Percentiles rank a stretch among this genome's conserved stretches.
Conservation (phyloP, 2,797 vertebrate species). For the Mycteria americana region DNA sequence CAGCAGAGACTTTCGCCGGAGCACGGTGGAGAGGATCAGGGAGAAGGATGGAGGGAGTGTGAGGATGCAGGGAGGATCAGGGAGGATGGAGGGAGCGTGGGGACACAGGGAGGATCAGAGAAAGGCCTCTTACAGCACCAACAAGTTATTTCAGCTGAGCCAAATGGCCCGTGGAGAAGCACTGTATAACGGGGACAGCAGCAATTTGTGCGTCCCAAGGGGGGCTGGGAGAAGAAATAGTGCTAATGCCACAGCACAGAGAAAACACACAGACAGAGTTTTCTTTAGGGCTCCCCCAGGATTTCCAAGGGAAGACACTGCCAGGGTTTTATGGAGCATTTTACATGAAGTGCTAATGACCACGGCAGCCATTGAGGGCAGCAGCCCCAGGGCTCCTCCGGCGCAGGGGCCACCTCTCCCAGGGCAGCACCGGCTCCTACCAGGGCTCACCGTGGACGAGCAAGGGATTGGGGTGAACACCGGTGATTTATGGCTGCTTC, state of each 20-base stretch:
- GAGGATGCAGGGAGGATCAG: background rate
- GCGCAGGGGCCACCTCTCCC: background rate
- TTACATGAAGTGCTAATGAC: background rate
- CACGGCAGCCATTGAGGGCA: background rate
- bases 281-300: background rate
- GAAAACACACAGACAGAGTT: background rate
- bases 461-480: background rate
- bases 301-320: background rate
- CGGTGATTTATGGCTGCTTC: background rate
- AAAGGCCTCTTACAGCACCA: background rate
- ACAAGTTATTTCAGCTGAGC: background rate
- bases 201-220: background rate
- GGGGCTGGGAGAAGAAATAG: background rate
- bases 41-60: background rate
- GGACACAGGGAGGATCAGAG: background rate
- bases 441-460: fast-evolving
- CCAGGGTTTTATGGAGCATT: background rate
- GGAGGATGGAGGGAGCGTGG: background rate
- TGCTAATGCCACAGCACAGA: background rate
- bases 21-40: background rate
- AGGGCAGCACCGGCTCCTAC: background rate
- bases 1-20: background rate
- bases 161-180: background rate
- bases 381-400: background rate
- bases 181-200: background rate